Conservation (phyloP, 2,113 vertebrate genomes). For the Fulmarus glacialis region DNA sequence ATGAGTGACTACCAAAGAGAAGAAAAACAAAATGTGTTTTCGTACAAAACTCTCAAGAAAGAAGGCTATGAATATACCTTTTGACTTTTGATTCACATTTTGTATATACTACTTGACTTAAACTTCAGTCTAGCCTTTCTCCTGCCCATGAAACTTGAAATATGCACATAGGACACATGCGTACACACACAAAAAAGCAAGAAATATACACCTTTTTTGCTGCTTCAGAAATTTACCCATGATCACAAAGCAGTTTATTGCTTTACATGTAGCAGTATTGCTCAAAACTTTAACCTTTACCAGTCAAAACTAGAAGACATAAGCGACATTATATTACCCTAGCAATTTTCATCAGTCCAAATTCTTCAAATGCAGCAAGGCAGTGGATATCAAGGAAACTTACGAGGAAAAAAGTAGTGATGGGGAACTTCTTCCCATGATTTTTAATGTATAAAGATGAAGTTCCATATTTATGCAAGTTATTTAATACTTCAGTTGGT, state of each 20-base stretch:
- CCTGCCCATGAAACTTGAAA: neutral
- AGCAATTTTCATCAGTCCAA: neutral
- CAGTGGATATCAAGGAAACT: neutral
- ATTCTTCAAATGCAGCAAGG: neutral
- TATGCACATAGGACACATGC: neutral
- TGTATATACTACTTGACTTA: neutral
- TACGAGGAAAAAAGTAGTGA: rapidly evolving
- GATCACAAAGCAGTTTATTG: neutral
- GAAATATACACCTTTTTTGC: neutral
- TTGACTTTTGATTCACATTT: neutral
- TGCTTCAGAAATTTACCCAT: neutral
- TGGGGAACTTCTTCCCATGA: neutral
- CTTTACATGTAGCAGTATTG: neutral
- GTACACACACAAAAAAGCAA: neutral
- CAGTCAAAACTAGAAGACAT: neutral
- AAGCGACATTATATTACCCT: neutral
- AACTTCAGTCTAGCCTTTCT: neutral
- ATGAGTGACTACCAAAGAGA: neutral
- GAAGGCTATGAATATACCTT: neutral
- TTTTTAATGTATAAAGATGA: neutral
- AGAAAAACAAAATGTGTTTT: neutral
- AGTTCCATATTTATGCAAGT: neutral
- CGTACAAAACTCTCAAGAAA: neutral
- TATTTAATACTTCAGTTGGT: neutral
- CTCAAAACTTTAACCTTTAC: neutral